A percentile compares a stretch with the other conserved stretches of the same genome.
Conservation (phyloP, 1,140 invertebrate species). For the Archivesica marissinica region DNA sequence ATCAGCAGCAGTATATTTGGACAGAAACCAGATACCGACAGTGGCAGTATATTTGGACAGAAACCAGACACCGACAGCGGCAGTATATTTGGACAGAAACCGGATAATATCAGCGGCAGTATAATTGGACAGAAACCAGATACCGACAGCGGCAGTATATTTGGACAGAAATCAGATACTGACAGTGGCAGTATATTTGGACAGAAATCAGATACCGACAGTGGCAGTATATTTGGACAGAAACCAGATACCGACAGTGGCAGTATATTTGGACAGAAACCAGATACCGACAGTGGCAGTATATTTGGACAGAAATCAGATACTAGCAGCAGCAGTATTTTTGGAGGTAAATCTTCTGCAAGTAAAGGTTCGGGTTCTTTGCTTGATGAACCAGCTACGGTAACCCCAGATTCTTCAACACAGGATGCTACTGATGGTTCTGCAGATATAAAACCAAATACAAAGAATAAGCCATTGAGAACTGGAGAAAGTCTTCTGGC, state of each 20-base stretch:
- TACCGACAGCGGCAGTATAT: background rate
- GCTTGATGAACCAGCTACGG: background rate
- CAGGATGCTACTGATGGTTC: background rate
- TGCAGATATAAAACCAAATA: background rate
- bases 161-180: conserved; percentile 31
- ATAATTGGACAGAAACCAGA: conserved; percentile 28
- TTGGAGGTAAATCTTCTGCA: background rate
- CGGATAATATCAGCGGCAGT: too few relatives aligned
- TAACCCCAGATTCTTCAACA: background rate
- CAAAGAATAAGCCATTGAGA: background rate
- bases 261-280: too few relatives aligned
- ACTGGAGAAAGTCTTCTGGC: conserved; percentile 44
- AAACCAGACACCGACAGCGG: background rate
- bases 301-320: too few relatives aligned
- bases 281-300: too few relatives aligned
- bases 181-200: background rate
- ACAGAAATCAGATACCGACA: background rate
- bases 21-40: background rate
- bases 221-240: background rate
- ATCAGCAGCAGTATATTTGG: background rate
- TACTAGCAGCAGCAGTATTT: background rate
- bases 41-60: background rate
- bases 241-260: background rate
- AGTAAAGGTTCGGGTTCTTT: background rate
- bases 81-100: background rate